Conservation (phyloP, 2,888 invertebrate species). For the Nomada ruficornis region DNA sequence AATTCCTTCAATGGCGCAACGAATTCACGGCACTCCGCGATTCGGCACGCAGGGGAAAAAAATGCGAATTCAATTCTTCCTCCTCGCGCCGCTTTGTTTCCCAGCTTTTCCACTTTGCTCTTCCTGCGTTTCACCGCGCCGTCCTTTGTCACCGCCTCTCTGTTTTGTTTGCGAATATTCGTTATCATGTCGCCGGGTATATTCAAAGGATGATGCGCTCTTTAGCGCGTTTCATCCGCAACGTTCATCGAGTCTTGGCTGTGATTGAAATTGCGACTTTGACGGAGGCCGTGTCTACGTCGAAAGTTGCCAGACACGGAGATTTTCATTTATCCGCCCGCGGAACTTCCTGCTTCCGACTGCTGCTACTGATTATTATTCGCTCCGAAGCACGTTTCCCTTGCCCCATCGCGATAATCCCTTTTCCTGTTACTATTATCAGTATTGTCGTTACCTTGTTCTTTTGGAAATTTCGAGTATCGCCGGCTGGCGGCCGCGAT, state of each 20-base stretch:
- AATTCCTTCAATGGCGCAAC: slow-evolving; percentile 18
- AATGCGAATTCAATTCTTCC: slow-evolving; percentile 19
- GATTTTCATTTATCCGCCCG: slow-evolving; percentile 33
- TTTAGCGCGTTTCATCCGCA: not conserved
- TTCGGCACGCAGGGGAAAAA: slow-evolving; percentile 3
- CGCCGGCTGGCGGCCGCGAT: not conserved
- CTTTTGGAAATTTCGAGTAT: not conserved
- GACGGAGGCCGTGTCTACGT: slow-evolving; percentile 17
- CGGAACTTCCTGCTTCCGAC: not conserved
- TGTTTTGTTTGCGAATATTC: slow-evolving; percentile 13
- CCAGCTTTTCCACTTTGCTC: not conserved
- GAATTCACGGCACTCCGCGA: slow-evolving; percentile 8
- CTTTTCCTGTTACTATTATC: not conserved
- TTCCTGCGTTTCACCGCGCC: not conserved
- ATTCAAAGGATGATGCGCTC: slow-evolving; percentile 2
- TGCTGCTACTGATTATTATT: slow-evolving; percentile 24
- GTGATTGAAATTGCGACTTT: slow-evolving; percentile 47
- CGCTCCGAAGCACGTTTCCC: not conserved
- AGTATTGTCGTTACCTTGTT: not conserved
- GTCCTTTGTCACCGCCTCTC: no score
- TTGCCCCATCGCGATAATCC: not conserved
- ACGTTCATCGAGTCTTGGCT: slow-evolving; percentile 1
- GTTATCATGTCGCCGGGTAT: slow-evolving; percentile 2
- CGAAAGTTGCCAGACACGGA: slow-evolving; percentile 28
- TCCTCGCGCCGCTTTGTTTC: not conserved